Conservation (phyloP, 92 coral and sea anemone genomes). For the Zoanthus gigantus region DNA sequence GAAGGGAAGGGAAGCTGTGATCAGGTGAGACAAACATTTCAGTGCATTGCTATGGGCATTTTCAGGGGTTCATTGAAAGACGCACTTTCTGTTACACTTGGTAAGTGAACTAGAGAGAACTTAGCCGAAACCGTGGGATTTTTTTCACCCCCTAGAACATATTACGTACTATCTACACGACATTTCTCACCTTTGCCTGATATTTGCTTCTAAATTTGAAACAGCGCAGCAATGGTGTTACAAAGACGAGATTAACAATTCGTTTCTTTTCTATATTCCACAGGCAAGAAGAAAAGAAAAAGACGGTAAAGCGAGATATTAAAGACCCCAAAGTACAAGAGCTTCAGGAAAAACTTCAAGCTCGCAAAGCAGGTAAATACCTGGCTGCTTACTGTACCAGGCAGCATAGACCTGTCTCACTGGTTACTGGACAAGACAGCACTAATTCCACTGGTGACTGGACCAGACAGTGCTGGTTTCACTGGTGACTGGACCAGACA, state of each 20-base stretch:
- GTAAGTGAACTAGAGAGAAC: no score
- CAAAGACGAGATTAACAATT: background rate
- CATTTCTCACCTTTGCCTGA: background rate
- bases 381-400: no score
- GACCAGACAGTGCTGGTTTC: background rate
- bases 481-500: background rate
- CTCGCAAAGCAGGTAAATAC: constrained; percentile 79
- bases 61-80: background rate
- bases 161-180: no score
- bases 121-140: no score
- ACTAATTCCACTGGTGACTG: no score
- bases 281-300: constrained; percentile 79
- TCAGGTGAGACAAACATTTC: constrained; percentile 64
- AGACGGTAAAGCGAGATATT: constrained; percentile 59
- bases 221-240: background rate
- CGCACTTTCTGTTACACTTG: no score
- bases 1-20: constrained; percentile 84
- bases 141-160: no score
- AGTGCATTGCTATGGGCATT: no score
- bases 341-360: constrained; percentile 84
- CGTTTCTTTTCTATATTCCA: background rate
- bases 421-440: no score
- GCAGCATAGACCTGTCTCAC: no score
- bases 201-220: background rate
- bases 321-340: constrained; percentile 87